These are phyloP conservation scores for Marcusenius ussheri DNA, from an alignment of 2,113 vertebrate genomes.

Conservation along the genomic window DNA sequence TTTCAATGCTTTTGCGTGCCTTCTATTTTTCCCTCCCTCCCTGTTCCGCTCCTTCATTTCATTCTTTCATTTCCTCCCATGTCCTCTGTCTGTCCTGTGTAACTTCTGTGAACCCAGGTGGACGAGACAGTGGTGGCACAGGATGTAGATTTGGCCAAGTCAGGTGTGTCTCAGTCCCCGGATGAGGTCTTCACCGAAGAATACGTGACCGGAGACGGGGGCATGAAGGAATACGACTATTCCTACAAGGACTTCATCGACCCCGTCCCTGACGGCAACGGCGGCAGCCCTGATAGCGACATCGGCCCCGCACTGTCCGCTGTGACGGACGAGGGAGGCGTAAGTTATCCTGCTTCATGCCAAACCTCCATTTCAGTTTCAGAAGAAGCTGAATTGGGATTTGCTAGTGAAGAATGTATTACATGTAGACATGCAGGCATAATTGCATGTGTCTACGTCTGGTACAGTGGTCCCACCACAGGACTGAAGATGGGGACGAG, in stretches of 20 bases:
- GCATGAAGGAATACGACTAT: constrained; percentile 73
- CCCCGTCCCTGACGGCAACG: constrained; percentile 42
- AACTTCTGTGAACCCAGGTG: constrained; percentile 33
- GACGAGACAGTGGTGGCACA: constrained; percentile 42
- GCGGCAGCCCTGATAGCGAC: constrained; percentile 48
- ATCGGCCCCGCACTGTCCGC: constrained; percentile 76
- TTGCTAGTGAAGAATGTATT: constrained; percentile 15
- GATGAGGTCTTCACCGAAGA: constrained; percentile 62
- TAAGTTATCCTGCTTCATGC: constrained; percentile 60
- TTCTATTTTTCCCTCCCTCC: constrained; percentile 16
- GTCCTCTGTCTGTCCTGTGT: neutral
- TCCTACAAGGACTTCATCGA: constrained; percentile 74
- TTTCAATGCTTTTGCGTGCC: neutral
- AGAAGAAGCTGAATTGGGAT: constrained; percentile 42
- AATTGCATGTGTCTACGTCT: neutral
- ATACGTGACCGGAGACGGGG: constrained; percentile 63
- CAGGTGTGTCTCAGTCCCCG: constrained; percentile 29
- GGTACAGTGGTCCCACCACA: neutral
- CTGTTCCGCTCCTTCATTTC: neutral
- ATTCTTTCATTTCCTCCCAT: neutral
- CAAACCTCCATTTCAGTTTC: constrained; percentile 28
- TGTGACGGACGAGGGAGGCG: constrained; percentile 74
- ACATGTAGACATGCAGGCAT: neutral
- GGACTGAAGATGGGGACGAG: neutral
- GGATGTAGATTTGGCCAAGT: constrained; percentile 47